These are phyloP conservation scores for Eremobia ochroleuca DNA, from an alignment of 2,888 invertebrate genomes.

Conservation along the genomic window DNA sequence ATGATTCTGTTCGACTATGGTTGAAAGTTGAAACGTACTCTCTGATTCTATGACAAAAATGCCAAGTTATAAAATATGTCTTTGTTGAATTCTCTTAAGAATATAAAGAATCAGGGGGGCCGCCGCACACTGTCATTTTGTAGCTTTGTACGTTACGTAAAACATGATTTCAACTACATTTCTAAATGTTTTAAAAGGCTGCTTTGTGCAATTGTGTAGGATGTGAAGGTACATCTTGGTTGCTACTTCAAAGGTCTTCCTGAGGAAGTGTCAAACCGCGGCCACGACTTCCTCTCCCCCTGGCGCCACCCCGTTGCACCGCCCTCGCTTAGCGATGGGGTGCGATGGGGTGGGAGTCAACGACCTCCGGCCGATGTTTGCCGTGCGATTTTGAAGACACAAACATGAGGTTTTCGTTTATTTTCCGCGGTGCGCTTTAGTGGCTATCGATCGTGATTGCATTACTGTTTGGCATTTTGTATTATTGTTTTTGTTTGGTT, in stretches of 20 bases:
- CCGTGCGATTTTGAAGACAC: conserved; percentile 87
- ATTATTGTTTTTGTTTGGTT: conserved; percentile 37
- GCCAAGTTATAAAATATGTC: conserved; percentile 19
- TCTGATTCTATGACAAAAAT: conserved; percentile 39
- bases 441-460: conserved; percentile 77
- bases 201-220: conserved; percentile 60
- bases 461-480: conserved; percentile 70
- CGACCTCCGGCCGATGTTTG: conserved; percentile 85
- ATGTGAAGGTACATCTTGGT: conserved; percentile 74
- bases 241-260: conserved; percentile 89
- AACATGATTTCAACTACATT: conserved; percentile 24
- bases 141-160: conserved; percentile 2
- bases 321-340: conserved; percentile 73
- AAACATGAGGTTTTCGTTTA: conserved; percentile 85
- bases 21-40: conserved; percentile 36
- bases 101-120: conserved; percentile 9
- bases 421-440: conserved; percentile 80
- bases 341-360: conserved; percentile 81
- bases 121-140: neutral
- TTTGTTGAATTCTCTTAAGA: conserved; percentile 21
- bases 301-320: conserved; percentile 71
- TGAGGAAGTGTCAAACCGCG: conserved; percentile 90
- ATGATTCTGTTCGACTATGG: conserved; percentile 40
- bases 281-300: conserved; percentile 84
- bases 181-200: conserved; percentile 54